Evolutionary conservation across 2,797 vertebrate genomes (phyloP).

Genomic region (Hipposideros larvatus): DNA sequence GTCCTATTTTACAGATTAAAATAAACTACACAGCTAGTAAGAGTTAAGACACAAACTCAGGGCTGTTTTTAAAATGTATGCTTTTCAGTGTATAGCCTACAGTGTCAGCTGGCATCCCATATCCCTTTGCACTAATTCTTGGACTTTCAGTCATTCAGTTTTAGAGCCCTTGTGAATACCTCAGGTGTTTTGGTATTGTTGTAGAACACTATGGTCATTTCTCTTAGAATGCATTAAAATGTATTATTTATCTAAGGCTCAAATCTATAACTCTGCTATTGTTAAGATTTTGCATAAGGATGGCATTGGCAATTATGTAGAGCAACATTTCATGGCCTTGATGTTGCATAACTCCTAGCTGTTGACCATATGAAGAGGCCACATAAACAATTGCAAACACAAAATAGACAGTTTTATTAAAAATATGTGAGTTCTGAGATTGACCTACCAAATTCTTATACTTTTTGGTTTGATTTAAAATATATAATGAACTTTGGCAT

Average conservation of each 20-base stretch:
- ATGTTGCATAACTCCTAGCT: slow-evolving; percentile 74
- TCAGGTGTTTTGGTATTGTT: neutral
- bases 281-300: slow-evolving; percentile 57
- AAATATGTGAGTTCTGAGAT: slow-evolving; percentile 34
- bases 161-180: neutral
- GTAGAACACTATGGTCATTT: neutral
- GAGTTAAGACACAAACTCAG: neutral
- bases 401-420: slow-evolving; percentile 23
- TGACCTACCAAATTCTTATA: slow-evolving; percentile 5
- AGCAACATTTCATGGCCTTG: slow-evolving; percentile 57
- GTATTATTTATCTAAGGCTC: slow-evolving; percentile 27
- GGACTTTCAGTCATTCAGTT: neutral
- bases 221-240: slow-evolving; percentile 55
- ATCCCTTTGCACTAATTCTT: neutral
- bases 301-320: slow-evolving; percentile 51
- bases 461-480: slow-evolving; percentile 1
- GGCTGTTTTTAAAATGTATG: neutral
- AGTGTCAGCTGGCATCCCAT: neutral
- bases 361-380: slow-evolving; percentile 66
- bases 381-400: slow-evolving; percentile 50
- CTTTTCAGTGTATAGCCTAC: neutral
- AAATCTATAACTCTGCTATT: slow-evolving; percentile 30
- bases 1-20: neutral
- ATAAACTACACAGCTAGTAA: neutral
- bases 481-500: neutral